A percentile compares a stretch with the other conserved stretches of the same genome.
These are phyloP conservation scores for Anolis apletophallus DNA, from an alignment of 2,797 vertebrate genomes.

Conservation along the genomic window DNA sequence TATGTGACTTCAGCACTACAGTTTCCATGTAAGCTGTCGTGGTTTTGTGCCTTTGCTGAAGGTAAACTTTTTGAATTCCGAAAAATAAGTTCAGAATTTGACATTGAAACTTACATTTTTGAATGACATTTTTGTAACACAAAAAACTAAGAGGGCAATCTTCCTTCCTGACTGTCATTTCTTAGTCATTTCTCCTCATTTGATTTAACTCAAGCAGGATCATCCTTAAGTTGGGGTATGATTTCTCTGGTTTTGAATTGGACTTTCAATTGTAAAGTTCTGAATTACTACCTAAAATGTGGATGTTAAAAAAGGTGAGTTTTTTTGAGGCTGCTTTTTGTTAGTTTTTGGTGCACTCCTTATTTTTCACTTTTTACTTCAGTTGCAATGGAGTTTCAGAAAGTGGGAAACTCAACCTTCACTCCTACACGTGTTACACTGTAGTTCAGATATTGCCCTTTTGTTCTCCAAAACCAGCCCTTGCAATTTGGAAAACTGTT, in stretches of 20 bases:
- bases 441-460: neutral
- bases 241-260: neutral
- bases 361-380: neutral
- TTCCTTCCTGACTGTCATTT: neutral
- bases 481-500: neutral
- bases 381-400: neutral
- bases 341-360: no score
- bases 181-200: no score
- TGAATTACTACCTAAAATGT: neutral
- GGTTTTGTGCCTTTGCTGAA: neutral
- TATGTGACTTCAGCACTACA: neutral
- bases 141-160: no score
- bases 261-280: no score
- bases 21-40: neutral
- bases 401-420: neutral
- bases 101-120: no score
- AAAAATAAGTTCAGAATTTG: neutral
- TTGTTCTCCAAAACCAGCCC: neutral
- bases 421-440: neutral
- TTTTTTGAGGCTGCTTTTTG: no score
- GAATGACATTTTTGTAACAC: neutral
- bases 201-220: neutral
- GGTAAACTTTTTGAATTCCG: neutral
- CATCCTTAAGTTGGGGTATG: neutral
- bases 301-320: neutral